Conservation (phyloP, 2,113 vertebrate species). For the Ceyx cyanopectus region DNA sequence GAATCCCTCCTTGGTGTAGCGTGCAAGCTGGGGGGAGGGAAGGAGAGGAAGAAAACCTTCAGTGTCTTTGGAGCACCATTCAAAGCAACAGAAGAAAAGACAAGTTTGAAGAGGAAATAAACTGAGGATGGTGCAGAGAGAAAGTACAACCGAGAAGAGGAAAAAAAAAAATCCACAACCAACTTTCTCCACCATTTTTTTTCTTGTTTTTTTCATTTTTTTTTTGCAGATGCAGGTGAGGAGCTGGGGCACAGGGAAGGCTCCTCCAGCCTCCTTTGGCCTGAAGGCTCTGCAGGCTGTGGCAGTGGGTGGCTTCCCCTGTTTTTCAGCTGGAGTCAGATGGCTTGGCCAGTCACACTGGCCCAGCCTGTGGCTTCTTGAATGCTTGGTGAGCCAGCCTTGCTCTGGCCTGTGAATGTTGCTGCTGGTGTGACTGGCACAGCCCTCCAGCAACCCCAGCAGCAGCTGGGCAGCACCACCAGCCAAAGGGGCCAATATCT, state of each 20-base stretch:
- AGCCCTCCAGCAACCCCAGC: background rate
- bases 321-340: background rate
- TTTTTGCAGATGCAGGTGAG: background rate
- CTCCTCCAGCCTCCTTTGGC: background rate
- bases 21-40: conserved; percentile 81
- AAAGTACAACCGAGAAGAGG: background rate
- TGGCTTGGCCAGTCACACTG: background rate
- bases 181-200: background rate
- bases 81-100: background rate
- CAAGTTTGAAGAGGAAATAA: background rate
- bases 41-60: background rate
- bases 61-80: background rate
- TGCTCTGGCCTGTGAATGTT: background rate
- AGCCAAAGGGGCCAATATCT: background rate
- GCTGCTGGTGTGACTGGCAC: background rate
- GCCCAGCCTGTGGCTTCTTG: background rate
- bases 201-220: background rate
- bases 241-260: background rate
- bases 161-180: background rate
- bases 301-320: background rate
- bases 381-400: background rate
- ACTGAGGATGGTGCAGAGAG: background rate
- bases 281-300: accelerated
- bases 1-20: conserved; percentile 92
- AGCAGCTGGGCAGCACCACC: background rate